phyloP scores from a whole-genome alignment of 92 coral and sea anemone genomes.

The Palythoa caribaeorum region DNA sequence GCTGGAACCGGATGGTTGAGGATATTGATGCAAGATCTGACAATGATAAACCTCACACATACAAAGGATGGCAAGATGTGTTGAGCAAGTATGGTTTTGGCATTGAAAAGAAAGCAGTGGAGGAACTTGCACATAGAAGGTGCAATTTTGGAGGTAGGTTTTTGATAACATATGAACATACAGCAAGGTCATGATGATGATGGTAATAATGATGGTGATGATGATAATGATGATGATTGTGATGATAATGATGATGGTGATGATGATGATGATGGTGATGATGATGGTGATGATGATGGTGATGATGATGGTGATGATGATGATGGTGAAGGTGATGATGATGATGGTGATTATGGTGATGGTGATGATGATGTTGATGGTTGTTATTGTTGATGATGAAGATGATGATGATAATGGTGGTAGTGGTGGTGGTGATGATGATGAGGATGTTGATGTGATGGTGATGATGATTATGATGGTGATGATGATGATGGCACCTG shows the following conservation, averaged over 20 bases:
- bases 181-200: no score
- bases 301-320: no score
- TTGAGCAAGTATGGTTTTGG: constrained; percentile 56
- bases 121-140: constrained; percentile 5
- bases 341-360: not conserved
- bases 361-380: not conserved
- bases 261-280: no score
- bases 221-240: no score
- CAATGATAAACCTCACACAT: constrained; percentile 27
- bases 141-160: constrained; percentile 52
- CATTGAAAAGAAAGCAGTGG: constrained; percentile 19
- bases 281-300: not conserved
- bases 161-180: not conserved
- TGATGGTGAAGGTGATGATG: no score
- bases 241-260: no score
- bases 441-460: not conserved
- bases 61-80: constrained; percentile 35
- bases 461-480: not conserved
- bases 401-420: not conserved
- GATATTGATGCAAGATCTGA: constrained; percentile 31
- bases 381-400: no score
- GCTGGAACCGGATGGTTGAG: constrained; percentile 53
- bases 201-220: no score
- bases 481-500: not conserved
- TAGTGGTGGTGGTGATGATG: not conserved